phyloP scores from a whole-genome alignment of 2,888 invertebrate genomes.

The Sphinx pinastri region DNA sequence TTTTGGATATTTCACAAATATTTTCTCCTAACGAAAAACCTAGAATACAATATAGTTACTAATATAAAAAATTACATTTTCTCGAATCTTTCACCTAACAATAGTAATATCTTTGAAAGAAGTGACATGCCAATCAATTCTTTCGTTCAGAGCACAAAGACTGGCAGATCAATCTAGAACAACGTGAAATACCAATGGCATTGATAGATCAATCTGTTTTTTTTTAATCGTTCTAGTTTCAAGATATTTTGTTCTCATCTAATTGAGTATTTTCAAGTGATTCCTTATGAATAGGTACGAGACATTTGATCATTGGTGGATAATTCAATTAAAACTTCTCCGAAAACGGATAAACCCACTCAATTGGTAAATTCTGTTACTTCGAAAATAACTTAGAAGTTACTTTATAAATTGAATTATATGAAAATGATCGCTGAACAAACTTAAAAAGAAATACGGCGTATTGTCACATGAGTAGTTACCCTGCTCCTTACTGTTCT shows the following conservation, averaged over 20 bases:
- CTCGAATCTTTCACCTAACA: background rate
- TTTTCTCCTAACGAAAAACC: too few relatives aligned
- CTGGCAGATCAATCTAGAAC: background rate
- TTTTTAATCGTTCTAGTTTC: background rate
- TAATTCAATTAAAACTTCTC: constrained; percentile 4
- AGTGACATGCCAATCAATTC: background rate
- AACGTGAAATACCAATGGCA: background rate
- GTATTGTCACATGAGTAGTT: too few relatives aligned
- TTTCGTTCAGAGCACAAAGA: background rate
- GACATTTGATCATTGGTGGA: background rate
- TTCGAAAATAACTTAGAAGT: too few relatives aligned
- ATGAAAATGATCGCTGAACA: too few relatives aligned
- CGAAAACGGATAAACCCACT: too few relatives aligned
- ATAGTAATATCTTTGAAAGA: background rate
- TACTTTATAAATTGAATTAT: too few relatives aligned
- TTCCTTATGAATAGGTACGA: background rate
- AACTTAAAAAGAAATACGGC: too few relatives aligned
- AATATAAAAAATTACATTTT: background rate
- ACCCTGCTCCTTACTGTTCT: too few relatives aligned
- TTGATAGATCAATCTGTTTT: background rate
- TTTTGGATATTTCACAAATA: too few relatives aligned
- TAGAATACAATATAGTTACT: too few relatives aligned
- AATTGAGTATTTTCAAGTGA: background rate
- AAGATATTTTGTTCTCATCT: background rate
- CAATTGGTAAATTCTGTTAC: too few relatives aligned